These are phyloP conservation scores for Diplogasteroides magnus DNA, from an alignment of 1,140 invertebrate genomes.

Conservation along the genomic window DNA sequence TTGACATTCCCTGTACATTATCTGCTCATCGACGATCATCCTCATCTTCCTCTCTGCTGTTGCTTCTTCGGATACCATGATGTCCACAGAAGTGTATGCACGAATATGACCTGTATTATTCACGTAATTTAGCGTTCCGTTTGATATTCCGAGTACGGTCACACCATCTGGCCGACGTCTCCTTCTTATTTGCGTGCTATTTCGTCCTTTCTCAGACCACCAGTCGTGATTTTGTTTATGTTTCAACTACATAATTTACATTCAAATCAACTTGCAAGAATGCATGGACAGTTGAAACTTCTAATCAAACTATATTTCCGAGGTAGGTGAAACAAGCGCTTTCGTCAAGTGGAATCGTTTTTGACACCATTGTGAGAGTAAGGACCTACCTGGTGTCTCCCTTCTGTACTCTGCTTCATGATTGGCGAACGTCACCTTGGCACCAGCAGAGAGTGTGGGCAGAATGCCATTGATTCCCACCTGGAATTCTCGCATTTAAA, in stretches of 20 bases:
- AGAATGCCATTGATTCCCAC: slow-evolving; percentile 72
- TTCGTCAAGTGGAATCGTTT: slow-evolving; percentile 1
- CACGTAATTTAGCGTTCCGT: not conserved
- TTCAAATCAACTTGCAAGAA: too few relatives aligned
- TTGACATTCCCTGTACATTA: slow-evolving; percentile 61
- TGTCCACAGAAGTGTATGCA: slow-evolving; percentile 56
- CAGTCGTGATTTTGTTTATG: too few relatives aligned
- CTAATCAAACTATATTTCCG: too few relatives aligned
- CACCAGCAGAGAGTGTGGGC: slow-evolving; percentile 65
- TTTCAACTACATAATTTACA: too few relatives aligned
- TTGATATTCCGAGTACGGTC: too few relatives aligned
- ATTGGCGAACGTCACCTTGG: slow-evolving; percentile 70
- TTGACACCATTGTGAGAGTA: not conserved
- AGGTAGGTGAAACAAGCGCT: too few relatives aligned
- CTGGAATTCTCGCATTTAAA: slow-evolving; percentile 59
- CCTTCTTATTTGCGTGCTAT: too few relatives aligned
- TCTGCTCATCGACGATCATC: slow-evolving; percentile 61
- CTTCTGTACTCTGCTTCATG: slow-evolving; percentile 76
- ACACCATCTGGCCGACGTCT: too few relatives aligned
- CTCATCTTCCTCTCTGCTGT: slow-evolving; percentile 58
- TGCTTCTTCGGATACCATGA: slow-evolving; percentile 58
- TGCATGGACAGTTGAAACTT: slow-evolving; percentile 2
- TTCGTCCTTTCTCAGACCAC: too few relatives aligned
- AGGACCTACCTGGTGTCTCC: slow-evolving; percentile 62
- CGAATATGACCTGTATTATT: slow-evolving; percentile 57